Conservation (phyloP, 1,140 invertebrate genomes). For the Macrobrachium nipponense region DNA sequence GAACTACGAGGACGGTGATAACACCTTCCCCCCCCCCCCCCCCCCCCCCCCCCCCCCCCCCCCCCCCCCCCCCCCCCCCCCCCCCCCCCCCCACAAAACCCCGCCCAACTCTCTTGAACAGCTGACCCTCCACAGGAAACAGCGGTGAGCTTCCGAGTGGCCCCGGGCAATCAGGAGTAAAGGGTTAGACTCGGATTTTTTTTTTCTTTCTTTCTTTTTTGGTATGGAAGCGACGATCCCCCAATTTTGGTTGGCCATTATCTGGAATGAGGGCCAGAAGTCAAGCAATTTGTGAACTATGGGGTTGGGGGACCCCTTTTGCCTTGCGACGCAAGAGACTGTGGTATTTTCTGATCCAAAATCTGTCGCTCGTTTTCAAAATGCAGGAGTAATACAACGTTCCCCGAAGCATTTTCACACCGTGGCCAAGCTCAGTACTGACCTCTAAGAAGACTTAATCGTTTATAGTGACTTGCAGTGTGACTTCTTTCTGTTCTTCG, state of each 20-base stretch:
- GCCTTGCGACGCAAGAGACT: too few relatives aligned
- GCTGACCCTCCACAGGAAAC: constrained; percentile 44
- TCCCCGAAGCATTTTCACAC: too few relatives aligned
- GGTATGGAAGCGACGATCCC: constrained; percentile 14
- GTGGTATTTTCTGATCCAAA: too few relatives aligned
- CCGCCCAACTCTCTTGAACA: neutral
- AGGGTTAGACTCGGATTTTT: constrained; percentile 31
- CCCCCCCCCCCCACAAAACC: constrained; percentile 8
- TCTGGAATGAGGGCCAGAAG: constrained; percentile 32
- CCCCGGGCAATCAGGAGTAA: constrained; percentile 31
- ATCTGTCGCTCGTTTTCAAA: neutral
- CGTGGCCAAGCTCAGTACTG: too few relatives aligned
- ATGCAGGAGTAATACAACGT: neutral
- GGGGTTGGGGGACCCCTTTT: constrained; percentile 23
- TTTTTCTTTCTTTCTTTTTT: constrained; percentile 20
- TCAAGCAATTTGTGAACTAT: constrained; percentile 57
- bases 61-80: neutral
- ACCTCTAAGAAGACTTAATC: too few relatives aligned
- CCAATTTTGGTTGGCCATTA: constrained; percentile 38
- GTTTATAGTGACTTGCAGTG: too few relatives aligned
- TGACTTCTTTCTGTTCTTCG: too few relatives aligned
- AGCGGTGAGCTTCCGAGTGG: constrained; percentile 28
- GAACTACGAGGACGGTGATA: neutral
- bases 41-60: neutral
- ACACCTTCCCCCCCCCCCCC: constrained; percentile 6